phyloP scores from a whole-genome alignment of 2,797 vertebrate species.

The Harpagifer antarcticus region DNA sequence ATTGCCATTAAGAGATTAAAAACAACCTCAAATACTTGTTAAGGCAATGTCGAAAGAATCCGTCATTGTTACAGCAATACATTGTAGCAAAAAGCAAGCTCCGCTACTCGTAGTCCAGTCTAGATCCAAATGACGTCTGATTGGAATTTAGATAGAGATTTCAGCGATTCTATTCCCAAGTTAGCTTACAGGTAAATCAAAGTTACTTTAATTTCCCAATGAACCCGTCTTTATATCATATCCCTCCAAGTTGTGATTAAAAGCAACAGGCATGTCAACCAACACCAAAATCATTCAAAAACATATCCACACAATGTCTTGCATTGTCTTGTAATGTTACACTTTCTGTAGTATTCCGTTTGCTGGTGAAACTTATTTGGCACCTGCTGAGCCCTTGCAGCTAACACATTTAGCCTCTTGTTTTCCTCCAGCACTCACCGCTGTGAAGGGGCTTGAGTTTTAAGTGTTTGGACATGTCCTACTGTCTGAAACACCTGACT shows the following conservation, averaged over 20 bases:
- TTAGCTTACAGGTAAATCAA: too few species aligned
- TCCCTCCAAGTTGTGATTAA: background rate
- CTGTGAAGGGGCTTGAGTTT: background rate
- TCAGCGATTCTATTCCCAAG: background rate
- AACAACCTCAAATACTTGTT: slow-evolving; percentile 1
- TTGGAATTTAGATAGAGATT: too few species aligned
- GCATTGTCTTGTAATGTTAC: too few species aligned
- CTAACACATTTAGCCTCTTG: slow-evolving; percentile 4
- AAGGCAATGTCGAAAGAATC: background rate
- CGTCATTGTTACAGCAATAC: background rate
- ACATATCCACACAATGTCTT: background rate
- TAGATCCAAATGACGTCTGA: background rate
- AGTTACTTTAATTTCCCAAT: background rate
- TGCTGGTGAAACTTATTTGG: background rate
- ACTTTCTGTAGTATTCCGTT: background rate
- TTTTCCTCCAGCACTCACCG: slow-evolving; percentile 10
- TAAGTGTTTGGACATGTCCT: slow-evolving; percentile 31
- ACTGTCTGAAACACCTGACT: slow-evolving; percentile 50
- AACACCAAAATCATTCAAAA: too few species aligned
- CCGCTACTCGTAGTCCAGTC: background rate
- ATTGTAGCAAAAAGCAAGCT: background rate
- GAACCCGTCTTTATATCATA: background rate
- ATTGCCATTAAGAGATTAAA: slow-evolving; percentile 1
- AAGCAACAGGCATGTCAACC: background rate
- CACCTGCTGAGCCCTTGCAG: slow-evolving; percentile 5